phyloP scores from a whole-genome alignment of 2,113 vertebrate genomes.

The Heteronetta atricapilla region DNA sequence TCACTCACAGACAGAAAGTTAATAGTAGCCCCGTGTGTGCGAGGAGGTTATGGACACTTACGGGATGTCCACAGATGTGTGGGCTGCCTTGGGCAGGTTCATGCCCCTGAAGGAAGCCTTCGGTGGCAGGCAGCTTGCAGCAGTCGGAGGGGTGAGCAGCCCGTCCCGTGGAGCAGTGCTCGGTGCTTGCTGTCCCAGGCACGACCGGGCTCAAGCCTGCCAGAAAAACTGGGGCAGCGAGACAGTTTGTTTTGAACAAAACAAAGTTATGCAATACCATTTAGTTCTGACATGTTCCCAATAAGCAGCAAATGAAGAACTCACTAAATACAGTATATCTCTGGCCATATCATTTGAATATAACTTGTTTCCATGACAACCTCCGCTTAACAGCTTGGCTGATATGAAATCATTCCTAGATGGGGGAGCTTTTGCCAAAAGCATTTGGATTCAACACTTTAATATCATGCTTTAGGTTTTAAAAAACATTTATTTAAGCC shows the following conservation, averaged over 20 bases:
- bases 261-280: slow-evolving; percentile 72
- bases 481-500: slow-evolving; percentile 54
- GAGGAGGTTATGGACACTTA: background rate
- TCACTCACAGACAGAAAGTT: background rate
- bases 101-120: background rate
- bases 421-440: slow-evolving; percentile 71
- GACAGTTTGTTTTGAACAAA: slow-evolving; percentile 67
- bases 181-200: background rate
- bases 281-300: slow-evolving; percentile 69
- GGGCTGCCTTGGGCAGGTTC: background rate
- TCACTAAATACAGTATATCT: slow-evolving; percentile 72
- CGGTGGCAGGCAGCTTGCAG: background rate
- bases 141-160: background rate
- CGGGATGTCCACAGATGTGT: background rate
- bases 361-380: slow-evolving; percentile 81
- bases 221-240: slow-evolving; percentile 27
- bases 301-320: slow-evolving; percentile 72
- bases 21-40: background rate
- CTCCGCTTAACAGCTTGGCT: slow-evolving; percentile 73
- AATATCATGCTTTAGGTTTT: slow-evolving; percentile 39
- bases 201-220: background rate
- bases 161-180: background rate
- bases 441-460: slow-evolving; percentile 43
- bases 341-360: slow-evolving; percentile 74
- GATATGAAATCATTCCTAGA: slow-evolving; percentile 75